These are phyloP conservation scores for Lepidostoma basale DNA, from an alignment of 1,140 invertebrate genomes.

Conservation along the genomic window DNA sequence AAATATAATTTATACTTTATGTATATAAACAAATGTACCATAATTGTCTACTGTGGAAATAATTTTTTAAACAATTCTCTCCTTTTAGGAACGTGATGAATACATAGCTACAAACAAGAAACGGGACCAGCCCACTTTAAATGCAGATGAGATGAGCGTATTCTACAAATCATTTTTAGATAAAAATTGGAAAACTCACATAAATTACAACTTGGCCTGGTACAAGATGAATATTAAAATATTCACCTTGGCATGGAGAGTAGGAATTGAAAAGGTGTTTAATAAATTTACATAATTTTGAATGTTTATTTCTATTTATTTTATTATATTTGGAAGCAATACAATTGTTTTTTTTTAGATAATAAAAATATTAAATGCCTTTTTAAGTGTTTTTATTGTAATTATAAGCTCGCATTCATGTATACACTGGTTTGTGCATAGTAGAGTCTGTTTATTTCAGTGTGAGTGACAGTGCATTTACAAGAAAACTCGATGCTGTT, in stretches of 20 bases:
- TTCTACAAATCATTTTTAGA: conserved; percentile 85
- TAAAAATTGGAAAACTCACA: conserved; percentile 74
- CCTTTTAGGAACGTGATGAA: conserved; percentile 69
- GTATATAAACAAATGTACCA: background rate
- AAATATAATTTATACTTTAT: background rate
- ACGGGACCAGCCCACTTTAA: conserved; percentile 60
- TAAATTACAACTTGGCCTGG: conserved; percentile 76
- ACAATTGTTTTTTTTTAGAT: no score
- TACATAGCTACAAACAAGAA: conserved; percentile 65
- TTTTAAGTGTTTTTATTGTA: no score
- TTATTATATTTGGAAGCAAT: no score
- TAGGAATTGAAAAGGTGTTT: conserved; percentile 61
- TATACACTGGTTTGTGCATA: no score
- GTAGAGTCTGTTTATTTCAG: no score
- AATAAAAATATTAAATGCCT: no score
- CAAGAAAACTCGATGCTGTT: no score
- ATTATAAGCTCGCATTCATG: no score
- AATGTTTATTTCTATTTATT: no score
- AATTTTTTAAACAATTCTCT: conserved; percentile 4
- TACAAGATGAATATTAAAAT: conserved; percentile 74
- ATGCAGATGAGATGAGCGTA: conserved; percentile 82
- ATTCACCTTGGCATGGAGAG: conserved; percentile 64
- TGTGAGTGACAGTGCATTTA: no score
- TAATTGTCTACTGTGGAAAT: background rate
- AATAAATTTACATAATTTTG: conserved; percentile 46